Evolutionary conservation across 2,888 invertebrate species (phyloP), one percentile per base, ranked within the genome.

Genomic region (Drosophila anceps): DNA sequence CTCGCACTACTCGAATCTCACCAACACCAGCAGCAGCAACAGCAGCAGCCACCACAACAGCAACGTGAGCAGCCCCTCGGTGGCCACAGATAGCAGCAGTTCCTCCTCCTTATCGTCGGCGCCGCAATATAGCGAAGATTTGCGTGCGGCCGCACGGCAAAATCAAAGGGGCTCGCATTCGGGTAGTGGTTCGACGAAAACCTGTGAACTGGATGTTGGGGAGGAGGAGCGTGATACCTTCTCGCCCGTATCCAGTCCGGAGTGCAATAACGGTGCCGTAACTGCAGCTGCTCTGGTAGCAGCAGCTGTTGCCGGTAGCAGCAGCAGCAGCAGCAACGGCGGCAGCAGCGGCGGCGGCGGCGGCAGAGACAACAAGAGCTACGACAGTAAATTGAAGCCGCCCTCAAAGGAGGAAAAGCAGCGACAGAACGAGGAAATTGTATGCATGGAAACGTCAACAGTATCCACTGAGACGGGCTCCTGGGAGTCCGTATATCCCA

Each of bases 391-490:
- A 57, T 20, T 82, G 39, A 83, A 88, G 59, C 81, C 90, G 29
- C 84, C 92, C 2, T 92, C 93, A 5, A 95, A 95, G 89, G 95
- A 95, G 88, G 95, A 95, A 81, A 95, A 95, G 77, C 95, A 95
- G 81, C 93, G 94, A 27, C 94, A 94, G 81, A 95, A 95, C 91
- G 95, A 95, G 90, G 95, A 95, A 88, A 95, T 95, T 72, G 94
- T 95, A 20, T 94, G 94, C 78, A 92, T 95, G 91, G 95, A 95
- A 81, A 95, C 95, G 1, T 95, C 95, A 6, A 95, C 95, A 1
- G 93, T 95, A 61, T 95, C 95, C 37, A 95, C 95, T 9, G 95
- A 95, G 91, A 95, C 95, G 20, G 95, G 95, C 50, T 95, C 95
- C 20, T 95, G 95, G 95, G 95, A 95, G 88, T 94, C 95, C 0